Conservation (phyloP, 2,113 vertebrate species). For the Aix galericulata region DNA sequence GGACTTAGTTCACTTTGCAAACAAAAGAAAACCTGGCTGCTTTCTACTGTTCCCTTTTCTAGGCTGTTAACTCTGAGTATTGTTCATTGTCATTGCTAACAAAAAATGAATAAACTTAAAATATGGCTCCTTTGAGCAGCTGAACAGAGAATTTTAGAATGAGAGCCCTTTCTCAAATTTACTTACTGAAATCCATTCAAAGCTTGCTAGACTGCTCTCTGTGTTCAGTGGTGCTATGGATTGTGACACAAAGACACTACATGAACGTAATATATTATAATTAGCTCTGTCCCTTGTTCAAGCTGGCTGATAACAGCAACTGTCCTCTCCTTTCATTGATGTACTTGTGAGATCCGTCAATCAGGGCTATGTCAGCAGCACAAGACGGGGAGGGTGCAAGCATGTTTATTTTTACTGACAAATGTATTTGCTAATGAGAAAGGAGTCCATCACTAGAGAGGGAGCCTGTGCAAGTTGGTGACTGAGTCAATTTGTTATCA, state of each 20-base stretch:
- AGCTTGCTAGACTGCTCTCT: not conserved
- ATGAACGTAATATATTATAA: conserved; percentile 55
- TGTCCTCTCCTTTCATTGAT: conserved; percentile 39
- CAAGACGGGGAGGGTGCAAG: not conserved
- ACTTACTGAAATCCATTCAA: conserved; percentile 4
- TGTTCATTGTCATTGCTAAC: conserved; percentile 19
- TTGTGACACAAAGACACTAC: conserved; percentile 1
- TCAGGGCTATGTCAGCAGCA: conserved; percentile 48
- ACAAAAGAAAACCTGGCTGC: conserved; percentile 29
- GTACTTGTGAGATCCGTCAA: not conserved
- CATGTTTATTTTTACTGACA: conserved; percentile 42
- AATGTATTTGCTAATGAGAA: conserved; percentile 53
- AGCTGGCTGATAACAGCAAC: not conserved
- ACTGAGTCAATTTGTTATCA: conserved; percentile 44
- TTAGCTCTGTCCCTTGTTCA: not conserved
- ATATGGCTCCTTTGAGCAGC: conserved; percentile 5
- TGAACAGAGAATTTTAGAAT: conserved; percentile 31
- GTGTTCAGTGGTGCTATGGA: not conserved
- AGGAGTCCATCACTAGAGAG: conserved; percentile 39
- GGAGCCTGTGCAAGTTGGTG: conserved; percentile 14
- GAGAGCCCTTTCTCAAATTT: conserved; percentile 32
- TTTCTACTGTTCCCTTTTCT: conserved; percentile 46
- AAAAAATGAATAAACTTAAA: conserved; percentile 58
- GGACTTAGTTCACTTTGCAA: conserved; percentile 14
- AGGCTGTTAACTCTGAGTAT: conserved; percentile 29